Evolutionary conservation across 2,888 invertebrate genomes (phyloP).

Genomic region (Athetis lepigone): DNA sequence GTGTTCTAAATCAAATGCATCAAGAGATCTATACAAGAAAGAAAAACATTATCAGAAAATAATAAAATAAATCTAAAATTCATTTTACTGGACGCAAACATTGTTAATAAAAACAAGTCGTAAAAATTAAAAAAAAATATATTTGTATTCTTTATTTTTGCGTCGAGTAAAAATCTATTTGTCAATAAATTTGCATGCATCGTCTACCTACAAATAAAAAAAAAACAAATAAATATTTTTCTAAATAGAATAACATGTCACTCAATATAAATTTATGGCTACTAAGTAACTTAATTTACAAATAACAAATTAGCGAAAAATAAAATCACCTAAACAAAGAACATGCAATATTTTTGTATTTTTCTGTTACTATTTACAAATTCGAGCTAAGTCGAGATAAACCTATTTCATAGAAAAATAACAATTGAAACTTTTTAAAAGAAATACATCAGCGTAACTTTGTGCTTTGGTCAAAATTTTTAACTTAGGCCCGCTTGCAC

Average conservation of each 20-base stretch:
- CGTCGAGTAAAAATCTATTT: conserved; percentile 47
- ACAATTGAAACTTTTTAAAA: neutral
- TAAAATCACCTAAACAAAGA: conserved; percentile 43
- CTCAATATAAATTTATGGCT: conserved; percentile 24
- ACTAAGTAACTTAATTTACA: conserved; percentile 40
- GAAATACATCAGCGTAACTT: conserved; percentile 53
- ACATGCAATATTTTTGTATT: conserved; percentile 66
- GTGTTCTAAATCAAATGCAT: conserved; percentile 76
- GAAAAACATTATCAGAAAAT: conserved; percentile 52
- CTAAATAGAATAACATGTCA: conserved; percentile 39
- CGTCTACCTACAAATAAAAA: conserved; percentile 21
- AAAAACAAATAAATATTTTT: conserved; percentile 24
- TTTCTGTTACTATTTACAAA: conserved; percentile 63
- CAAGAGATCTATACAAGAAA: conserved; percentile 75
- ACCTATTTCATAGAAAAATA: conserved; percentile 21
- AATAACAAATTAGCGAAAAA: conserved; percentile 44
- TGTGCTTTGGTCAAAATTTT: conserved; percentile 70
- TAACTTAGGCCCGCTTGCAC: conserved; percentile 2
- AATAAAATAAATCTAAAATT: conserved; percentile 4
- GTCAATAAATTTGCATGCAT: conserved; percentile 33
- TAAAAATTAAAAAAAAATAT: conserved; percentile 6
- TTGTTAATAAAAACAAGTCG: conserved; percentile 5
- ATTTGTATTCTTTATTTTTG: conserved; percentile 22
- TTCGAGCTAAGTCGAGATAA: conserved; percentile 41
- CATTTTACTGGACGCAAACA: conserved; percentile 59